Evolutionary conservation across 2,797 vertebrate genomes (phyloP).

Genomic region (Rhabdomys pumilio): DNA sequence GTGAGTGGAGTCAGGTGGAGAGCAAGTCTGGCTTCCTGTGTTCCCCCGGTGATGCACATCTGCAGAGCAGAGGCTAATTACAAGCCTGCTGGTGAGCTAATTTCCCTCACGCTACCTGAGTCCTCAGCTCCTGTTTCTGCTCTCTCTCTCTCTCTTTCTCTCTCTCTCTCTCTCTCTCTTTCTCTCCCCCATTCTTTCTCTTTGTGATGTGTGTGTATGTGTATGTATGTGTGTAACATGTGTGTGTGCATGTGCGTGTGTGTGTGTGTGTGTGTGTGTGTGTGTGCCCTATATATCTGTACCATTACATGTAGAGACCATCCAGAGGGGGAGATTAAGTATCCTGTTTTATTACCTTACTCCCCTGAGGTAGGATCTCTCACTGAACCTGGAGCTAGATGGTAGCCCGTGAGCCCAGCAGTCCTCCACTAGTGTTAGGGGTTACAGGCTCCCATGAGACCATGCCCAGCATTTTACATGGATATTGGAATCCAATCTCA

Average conservation of each 20-base stretch:
- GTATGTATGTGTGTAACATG: background rate
- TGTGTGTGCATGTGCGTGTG: background rate
- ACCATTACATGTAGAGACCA: background rate
- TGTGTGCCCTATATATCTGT: background rate
- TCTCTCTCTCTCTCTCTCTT: no score
- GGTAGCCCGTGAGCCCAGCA: background rate
- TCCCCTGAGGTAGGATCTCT: background rate
- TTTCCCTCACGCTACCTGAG: constrained; percentile 74
- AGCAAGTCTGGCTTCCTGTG: background rate
- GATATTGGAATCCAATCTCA: background rate
- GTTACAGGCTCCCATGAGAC: background rate
- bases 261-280: background rate
- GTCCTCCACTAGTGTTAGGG: background rate
- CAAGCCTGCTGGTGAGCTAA: constrained; percentile 72
- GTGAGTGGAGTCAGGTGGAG: background rate
- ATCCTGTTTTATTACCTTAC: background rate
- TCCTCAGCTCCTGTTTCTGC: background rate
- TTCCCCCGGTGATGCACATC: constrained; percentile 36
- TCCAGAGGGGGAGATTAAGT: background rate
- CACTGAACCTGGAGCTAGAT: background rate
- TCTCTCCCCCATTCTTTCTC: background rate
- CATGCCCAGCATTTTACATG: background rate
- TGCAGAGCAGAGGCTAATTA: constrained; percentile 78
- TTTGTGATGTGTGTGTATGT: background rate
- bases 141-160: no score